phyloP scores from a whole-genome alignment of 1,140 invertebrate genomes.

The Drosophila sechellia region DNA sequence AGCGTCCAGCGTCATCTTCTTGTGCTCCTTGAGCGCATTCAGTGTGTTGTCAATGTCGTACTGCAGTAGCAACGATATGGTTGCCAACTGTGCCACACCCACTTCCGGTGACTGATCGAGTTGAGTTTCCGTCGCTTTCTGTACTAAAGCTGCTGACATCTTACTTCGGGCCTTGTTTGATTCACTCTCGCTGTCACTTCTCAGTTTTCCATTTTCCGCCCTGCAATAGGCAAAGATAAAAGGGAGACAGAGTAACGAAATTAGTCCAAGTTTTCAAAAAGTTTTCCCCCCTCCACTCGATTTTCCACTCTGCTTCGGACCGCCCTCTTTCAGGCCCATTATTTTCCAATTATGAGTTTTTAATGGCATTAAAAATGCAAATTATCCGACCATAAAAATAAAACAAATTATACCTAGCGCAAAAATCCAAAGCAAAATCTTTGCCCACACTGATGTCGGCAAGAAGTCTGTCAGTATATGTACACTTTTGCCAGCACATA shows the following conservation, averaged over 20 bases:
- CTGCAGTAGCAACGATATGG: slow-evolving; percentile 79
- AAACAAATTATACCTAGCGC: slow-evolving; percentile 29
- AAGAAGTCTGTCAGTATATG: slow-evolving; percentile 25
- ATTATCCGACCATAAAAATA: slow-evolving; percentile 59
- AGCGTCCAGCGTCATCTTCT: slow-evolving; percentile 51
- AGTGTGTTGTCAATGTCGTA: slow-evolving; percentile 84
- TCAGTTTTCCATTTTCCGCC: slow-evolving; percentile 54
- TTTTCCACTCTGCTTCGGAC: slow-evolving; percentile 7
- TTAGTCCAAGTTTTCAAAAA: slow-evolving; percentile 34
- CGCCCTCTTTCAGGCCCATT: slow-evolving; percentile 43
- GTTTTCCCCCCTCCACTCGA: slow-evolving; percentile 9
- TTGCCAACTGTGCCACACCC: slow-evolving; percentile 56
- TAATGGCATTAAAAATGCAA: slow-evolving; percentile 70
- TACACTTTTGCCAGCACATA: slow-evolving; percentile 6
- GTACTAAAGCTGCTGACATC: slow-evolving; percentile 32
- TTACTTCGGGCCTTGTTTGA: slow-evolving; percentile 40
- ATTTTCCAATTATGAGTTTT: slow-evolving; percentile 72
- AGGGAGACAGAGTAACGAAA: neutral
- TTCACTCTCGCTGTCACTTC: slow-evolving; percentile 43
- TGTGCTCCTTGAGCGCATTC: slow-evolving; percentile 78
- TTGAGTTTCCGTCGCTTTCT: slow-evolving; percentile 27
- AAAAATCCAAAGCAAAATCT: slow-evolving; percentile 41
- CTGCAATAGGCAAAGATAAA: slow-evolving; percentile 6
- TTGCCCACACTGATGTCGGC: slow-evolving; percentile 26
- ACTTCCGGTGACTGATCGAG: slow-evolving; percentile 16